phyloP scores from a whole-genome alignment of 2,888 invertebrate genomes.

The Hipparchia semele region DNA sequence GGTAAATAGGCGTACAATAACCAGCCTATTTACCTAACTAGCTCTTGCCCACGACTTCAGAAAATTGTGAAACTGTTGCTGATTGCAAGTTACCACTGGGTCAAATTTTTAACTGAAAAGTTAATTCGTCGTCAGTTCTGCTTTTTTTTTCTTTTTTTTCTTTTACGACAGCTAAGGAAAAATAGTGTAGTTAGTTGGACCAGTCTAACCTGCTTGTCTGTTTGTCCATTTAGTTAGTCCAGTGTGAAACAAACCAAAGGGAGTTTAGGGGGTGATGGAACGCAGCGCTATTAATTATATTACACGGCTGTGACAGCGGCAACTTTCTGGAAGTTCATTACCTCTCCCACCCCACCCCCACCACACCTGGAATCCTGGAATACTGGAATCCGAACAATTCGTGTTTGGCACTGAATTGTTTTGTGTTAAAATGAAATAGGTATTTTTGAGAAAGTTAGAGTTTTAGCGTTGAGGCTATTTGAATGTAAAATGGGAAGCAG shows the following conservation, averaged over 20 bases:
- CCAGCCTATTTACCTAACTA: too few relatives aligned
- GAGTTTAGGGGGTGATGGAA: slow-evolving; percentile 50
- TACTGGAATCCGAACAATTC: slow-evolving; percentile 24
- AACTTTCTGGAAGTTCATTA: slow-evolving; percentile 51
- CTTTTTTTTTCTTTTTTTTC: too few relatives aligned
- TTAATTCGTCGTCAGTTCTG: too few relatives aligned
- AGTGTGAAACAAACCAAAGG: slow-evolving; percentile 47
- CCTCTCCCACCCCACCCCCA: slow-evolving; percentile 36
- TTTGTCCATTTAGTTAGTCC: slow-evolving; percentile 14
- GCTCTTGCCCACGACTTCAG: too few relatives aligned
- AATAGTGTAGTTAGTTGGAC: too few relatives aligned
- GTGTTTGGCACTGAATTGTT: slow-evolving; percentile 23
- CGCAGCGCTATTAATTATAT: slow-evolving; percentile 68
- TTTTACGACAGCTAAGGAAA: too few relatives aligned
- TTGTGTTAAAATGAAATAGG: slow-evolving; percentile 21
- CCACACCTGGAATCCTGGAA: slow-evolving; percentile 23
- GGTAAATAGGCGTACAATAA: too few relatives aligned
- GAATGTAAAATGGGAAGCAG: neutral
- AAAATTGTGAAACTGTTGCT: too few relatives aligned
- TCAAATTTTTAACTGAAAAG: too few relatives aligned
- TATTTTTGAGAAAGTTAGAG: neutral
- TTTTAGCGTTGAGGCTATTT: neutral
- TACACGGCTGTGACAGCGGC: slow-evolving; percentile 59
- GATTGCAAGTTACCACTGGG: too few relatives aligned
- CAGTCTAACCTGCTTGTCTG: too few relatives aligned